Evolutionary conservation across 1,140 invertebrate species (phyloP).

Genomic region (Papilio aristodemus): DNA sequence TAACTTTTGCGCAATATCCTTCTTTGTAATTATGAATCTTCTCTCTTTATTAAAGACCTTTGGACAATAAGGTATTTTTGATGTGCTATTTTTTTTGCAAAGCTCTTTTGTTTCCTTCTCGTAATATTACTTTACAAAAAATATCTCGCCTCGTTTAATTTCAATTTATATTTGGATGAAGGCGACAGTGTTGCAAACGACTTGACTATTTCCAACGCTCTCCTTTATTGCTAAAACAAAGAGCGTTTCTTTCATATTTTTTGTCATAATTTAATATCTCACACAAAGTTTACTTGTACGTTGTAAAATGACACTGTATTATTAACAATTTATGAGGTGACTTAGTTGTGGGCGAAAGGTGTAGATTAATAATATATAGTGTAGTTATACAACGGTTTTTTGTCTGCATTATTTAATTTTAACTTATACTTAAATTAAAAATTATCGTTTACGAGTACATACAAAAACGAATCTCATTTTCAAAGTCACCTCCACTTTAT

Average conservation of each 20-base stretch:
- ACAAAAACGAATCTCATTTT: constrained; percentile 1
- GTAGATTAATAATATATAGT: too few species aligned
- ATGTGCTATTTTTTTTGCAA: constrained; percentile 27
- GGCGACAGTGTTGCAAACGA: constrained; percentile 31
- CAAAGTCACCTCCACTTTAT: background rate
- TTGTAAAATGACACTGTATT: background rate
- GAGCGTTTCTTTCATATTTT: background rate
- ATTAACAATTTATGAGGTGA: too few species aligned
- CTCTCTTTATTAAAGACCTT: constrained; percentile 33
- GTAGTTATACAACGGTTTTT: background rate
- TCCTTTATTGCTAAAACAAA: constrained; percentile 17
- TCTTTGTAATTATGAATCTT: constrained; percentile 34
- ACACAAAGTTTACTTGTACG: background rate
- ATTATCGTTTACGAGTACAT: background rate
- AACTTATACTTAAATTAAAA: background rate
- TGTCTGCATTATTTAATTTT: background rate
- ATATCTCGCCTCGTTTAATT: constrained; percentile 29
- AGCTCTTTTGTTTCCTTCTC: constrained; percentile 26
- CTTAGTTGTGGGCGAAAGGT: too few species aligned
- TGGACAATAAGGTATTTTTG: constrained; percentile 33
- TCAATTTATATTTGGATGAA: constrained; percentile 31
- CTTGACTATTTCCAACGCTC: constrained; percentile 1
- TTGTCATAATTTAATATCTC: background rate
- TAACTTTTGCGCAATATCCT: constrained; percentile 11
- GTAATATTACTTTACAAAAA: constrained; percentile 29